These are phyloP conservation scores for Craseonycteris thonglongyai DNA, from an alignment of 2,113 vertebrate genomes.

Conservation along the genomic window DNA sequence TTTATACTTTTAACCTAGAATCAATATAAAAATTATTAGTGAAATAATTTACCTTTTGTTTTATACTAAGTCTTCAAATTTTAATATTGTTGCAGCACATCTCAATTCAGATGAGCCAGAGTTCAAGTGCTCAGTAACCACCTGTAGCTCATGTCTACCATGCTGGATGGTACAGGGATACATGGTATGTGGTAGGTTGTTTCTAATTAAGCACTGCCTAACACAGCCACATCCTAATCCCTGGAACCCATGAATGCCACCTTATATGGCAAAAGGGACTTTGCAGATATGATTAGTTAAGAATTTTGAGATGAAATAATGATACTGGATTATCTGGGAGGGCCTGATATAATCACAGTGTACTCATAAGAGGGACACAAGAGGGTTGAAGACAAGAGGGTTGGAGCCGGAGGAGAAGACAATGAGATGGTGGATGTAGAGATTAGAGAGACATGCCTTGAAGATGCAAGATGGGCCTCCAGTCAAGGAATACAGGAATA, in stretches of 20 bases:
- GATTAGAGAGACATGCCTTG: background rate
- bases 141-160: rapidly evolving
- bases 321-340: background rate
- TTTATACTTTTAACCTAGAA: background rate
- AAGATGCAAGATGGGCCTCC: background rate
- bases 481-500: background rate
- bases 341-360: background rate
- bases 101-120: background rate
- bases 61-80: background rate
- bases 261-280: background rate
- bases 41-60: background rate
- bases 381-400: no score
- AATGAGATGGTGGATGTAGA: background rate
- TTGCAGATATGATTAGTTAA: background rate
- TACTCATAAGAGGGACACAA: background rate
- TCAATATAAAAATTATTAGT: background rate
- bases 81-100: background rate
- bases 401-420: background rate
- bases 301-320: background rate
- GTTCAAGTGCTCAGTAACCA: background rate
- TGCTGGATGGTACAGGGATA: background rate
- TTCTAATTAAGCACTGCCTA: background rate
- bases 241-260: background rate
- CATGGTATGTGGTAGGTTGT: background rate
- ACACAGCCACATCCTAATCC: background rate